Evolutionary conservation across 2,888 invertebrate genomes (phyloP), one percentile per base, ranked within the genome.

Genomic region (Leptinotarsa tumamoca): DNA sequence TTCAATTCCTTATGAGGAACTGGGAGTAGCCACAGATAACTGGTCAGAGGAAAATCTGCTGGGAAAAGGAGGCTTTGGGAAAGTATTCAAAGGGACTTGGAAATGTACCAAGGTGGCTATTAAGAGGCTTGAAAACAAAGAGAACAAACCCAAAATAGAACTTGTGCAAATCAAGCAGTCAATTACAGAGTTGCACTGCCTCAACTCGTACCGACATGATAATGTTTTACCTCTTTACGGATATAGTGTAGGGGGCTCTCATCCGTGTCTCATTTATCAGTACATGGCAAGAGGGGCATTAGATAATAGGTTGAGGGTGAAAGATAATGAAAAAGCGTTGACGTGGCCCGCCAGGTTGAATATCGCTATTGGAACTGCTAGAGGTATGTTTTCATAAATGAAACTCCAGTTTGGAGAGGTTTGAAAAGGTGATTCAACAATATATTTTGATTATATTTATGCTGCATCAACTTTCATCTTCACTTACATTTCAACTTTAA

Each of bases 251-350:
- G 81, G 82, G 83, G 94, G 92, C 85, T 86, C 86, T 3, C 94
- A 95, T 83, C 95, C 96, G 0, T 98, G 98, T 87, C 88, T 98
- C 4, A 94, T 98, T 0, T 98, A 98, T 87, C 97, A 98, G 86
- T 93, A 95, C 80, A 98, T 99, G 97, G 90, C 92, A 0, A 97
- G 97, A 70, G 98, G 98, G 0, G 97, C 97, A 0, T 87, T 99
- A 72, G 98, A 98, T 85, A 94, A 95, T 82, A 89, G 96, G 72
- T 89, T 98, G 76, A 88, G 90, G 67, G 89, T 90, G 75, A 86
- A 88, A 80, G 85, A 87, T 70, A 79, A 79, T 4, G 73, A 78
- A 3, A 84, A 82, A 77, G 74, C 83, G 7, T 88, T 98, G 7
- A 90, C 91, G 0, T 98, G 98, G 96, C 87, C 90, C 0, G 93